These are phyloP conservation scores for Palythoa grandis DNA, from an alignment of 92 coral and sea anemone species.

Conservation along the genomic window DNA sequence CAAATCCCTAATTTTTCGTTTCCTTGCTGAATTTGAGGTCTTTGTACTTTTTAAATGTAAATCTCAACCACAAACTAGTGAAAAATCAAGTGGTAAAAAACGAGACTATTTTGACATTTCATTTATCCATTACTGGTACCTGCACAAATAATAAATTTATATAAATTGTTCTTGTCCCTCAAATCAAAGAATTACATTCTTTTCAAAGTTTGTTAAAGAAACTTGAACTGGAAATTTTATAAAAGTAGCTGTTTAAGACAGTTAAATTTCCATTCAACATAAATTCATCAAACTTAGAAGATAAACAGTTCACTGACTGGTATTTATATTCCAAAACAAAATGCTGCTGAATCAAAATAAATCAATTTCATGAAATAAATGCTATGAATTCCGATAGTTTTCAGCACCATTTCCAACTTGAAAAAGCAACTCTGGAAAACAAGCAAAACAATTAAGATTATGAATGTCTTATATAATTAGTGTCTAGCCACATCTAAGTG, in stretches of 20 bases:
- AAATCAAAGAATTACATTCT: not conserved
- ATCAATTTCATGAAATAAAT: slow-evolving; percentile 9
- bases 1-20: not conserved
- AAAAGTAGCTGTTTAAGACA: not conserved
- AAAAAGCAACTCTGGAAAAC: too few relatives aligned
- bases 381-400: not conserved
- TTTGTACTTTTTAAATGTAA: not conserved
- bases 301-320: not conserved
- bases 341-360: slow-evolving; percentile 1
- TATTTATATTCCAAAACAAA: slow-evolving; percentile 21
- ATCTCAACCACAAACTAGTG: not conserved
- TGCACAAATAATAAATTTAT: not conserved
- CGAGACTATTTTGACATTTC: not conserved
- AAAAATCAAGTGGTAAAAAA: not conserved
- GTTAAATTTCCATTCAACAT: not conserved
- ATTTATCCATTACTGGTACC: slow-evolving; percentile 21
- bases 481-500: too few relatives aligned
- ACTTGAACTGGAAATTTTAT: not conserved
- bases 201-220: not conserved
- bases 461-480: too few relatives aligned
- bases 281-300: not conserved
- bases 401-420: too few relatives aligned
- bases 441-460: too few relatives aligned
- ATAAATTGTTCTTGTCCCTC: not conserved
- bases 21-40: not conserved